These are phyloP conservation scores for Pseudococcus jackbeardsleyi DNA, from an alignment of 2,888 invertebrate species.

Conservation along the genomic window DNA sequence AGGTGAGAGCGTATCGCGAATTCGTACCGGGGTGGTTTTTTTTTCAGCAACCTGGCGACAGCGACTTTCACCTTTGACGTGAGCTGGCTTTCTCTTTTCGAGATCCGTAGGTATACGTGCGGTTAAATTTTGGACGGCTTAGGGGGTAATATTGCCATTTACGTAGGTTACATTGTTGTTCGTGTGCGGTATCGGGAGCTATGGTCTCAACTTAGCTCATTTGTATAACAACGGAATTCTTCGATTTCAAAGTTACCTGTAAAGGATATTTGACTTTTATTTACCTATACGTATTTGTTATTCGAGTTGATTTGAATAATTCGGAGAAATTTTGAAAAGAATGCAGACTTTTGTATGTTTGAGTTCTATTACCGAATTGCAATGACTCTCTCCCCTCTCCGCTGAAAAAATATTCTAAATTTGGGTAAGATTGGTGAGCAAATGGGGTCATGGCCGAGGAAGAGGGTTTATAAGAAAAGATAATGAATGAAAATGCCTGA, in stretches of 20 bases:
- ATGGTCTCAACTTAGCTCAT: not conserved
- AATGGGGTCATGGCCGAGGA: too few species aligned
- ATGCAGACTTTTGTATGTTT: not conserved
- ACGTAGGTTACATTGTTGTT: not conserved
- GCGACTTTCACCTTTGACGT: conserved; percentile 6
- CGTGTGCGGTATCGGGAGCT: not conserved
- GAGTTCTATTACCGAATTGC: too few species aligned
- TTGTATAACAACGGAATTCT: not conserved
- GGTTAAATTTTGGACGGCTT: not conserved
- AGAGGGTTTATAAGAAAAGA: too few species aligned
- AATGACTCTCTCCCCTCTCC: too few species aligned
- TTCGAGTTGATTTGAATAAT: not conserved
- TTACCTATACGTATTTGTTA: not conserved
- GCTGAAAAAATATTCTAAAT: too few species aligned
- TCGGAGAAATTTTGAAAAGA: not conserved
- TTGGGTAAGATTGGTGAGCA: too few species aligned
- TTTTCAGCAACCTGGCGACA: not conserved
- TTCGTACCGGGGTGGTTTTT: not conserved
- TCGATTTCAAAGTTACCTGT: not conserved
- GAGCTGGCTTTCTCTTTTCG: not conserved
- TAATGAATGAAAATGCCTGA: too few species aligned
- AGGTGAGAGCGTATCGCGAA: not conserved
- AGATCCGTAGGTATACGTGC: not conserved
- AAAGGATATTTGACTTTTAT: not conserved
- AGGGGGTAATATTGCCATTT: not conserved